Evolutionary conservation across 2,113 vertebrate genomes (phyloP).

Genomic region (Peromyscus leucopus): DNA sequence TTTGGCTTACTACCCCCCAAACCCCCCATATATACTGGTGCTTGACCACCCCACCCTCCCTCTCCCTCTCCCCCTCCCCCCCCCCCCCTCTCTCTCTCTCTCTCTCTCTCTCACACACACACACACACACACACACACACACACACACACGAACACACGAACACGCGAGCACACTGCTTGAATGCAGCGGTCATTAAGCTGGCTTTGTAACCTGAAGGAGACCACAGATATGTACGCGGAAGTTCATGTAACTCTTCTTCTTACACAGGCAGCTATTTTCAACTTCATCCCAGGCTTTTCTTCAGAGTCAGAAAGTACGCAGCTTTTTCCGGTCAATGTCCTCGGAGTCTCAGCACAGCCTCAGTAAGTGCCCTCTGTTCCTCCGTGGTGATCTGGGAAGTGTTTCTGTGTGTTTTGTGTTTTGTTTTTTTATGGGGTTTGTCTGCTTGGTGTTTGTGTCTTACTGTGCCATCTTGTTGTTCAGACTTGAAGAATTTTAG

Average conservation of each 20-base stretch:
- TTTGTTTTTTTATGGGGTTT: background rate
- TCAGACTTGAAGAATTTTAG: background rate
- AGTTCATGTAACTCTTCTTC: conserved; percentile 13
- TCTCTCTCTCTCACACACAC: too few relatives aligned
- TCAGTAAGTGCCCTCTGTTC: conserved; percentile 88
- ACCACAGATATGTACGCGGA: background rate
- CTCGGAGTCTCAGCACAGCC: conserved; percentile 88
- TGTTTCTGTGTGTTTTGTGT: background rate
- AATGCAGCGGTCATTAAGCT: too few relatives aligned
- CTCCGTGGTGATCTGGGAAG: background rate
- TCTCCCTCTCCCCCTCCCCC: too few relatives aligned
- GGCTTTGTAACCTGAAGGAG: background rate
- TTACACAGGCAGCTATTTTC: conserved; percentile 93
- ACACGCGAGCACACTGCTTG: background rate
- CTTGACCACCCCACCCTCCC: too few relatives aligned
- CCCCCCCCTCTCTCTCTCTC: too few relatives aligned
- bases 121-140: too few relatives aligned
- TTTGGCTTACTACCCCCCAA: background rate
- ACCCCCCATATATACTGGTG: too few relatives aligned
- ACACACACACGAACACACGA: too few relatives aligned
- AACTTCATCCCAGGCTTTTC: conserved; percentile 93
- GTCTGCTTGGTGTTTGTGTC: background rate
- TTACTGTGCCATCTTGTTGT: background rate
- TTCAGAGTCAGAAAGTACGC: conserved; percentile 92
- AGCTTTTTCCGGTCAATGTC: conserved; percentile 93